Evolutionary conservation across 2,888 invertebrate species (phyloP).

Genomic region (Zonitis immaculata): DNA sequence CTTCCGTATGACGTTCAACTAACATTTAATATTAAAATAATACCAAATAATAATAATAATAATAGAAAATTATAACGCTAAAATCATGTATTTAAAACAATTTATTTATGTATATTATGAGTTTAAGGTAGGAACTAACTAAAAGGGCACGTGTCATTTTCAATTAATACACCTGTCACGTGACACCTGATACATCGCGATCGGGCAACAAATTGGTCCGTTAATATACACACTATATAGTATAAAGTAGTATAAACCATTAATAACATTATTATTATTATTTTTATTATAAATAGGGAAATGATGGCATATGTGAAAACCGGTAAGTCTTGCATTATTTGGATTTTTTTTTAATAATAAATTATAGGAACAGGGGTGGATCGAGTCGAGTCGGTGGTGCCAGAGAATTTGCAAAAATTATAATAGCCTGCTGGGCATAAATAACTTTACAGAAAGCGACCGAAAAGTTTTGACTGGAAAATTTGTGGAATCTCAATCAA

Average conservation of each 20-base stretch:
- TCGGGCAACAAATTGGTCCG: slow-evolving; percentile 33
- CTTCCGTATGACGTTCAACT: slow-evolving; percentile 34
- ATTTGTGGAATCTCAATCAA: too few species aligned
- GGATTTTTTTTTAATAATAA: too few species aligned
- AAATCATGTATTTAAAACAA: slow-evolving; percentile 9
- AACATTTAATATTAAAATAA: slow-evolving; percentile 39
- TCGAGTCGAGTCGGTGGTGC: too few species aligned
- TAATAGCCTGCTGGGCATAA: too few species aligned
- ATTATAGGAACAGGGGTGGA: too few species aligned
- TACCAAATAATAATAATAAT: too few species aligned
- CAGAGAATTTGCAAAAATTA: too few species aligned
- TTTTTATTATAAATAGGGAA: neutral
- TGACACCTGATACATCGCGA: slow-evolving; percentile 39
- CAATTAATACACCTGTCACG: slow-evolving; percentile 41
- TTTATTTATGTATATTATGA: neutral
- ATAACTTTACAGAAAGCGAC: too few species aligned
- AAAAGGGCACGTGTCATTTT: slow-evolving; percentile 36
- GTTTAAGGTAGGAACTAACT: slow-evolving; percentile 13
- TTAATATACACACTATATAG: slow-evolving; percentile 28
- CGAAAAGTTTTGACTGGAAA: too few species aligned
- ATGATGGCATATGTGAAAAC: slow-evolving; percentile 28
- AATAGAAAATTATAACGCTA: too few species aligned
- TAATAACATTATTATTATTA: slow-evolving; percentile 6
- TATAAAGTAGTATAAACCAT: too few species aligned
- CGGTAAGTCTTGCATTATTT: slow-evolving; percentile 21